Evolutionary conservation across 2,797 vertebrate genomes (phyloP).

Genomic region (Ptychobarbus kaznakovi): DNA sequence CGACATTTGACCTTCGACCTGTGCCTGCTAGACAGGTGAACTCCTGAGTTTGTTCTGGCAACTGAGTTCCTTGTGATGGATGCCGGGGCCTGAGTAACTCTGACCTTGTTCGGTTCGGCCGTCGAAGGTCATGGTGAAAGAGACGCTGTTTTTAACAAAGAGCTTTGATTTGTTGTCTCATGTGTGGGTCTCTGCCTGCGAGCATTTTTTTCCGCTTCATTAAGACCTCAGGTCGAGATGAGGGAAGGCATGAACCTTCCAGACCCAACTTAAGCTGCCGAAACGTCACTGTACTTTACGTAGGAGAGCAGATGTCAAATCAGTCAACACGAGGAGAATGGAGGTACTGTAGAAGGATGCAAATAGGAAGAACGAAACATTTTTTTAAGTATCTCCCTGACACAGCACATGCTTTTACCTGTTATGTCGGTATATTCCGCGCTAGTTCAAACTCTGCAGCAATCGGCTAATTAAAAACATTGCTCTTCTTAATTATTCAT

Average conservation of each 20-base stretch:
- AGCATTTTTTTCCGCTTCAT: not conserved
- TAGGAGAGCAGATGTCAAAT: not conserved
- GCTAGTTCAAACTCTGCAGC: conserved; percentile 73
- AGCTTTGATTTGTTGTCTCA: conserved; percentile 35
- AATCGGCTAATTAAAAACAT: conserved; percentile 85
- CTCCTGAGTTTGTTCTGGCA: conserved; percentile 61
- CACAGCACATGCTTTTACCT: conserved; percentile 61
- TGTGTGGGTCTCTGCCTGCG: not conserved
- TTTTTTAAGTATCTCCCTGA: conserved; percentile 60
- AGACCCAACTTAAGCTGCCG: not conserved
- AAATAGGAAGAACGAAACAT: conserved; percentile 25
- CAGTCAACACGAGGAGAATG: conserved; percentile 28
- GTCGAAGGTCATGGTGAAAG: not conserved
- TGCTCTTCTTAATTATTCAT: conserved; percentile 87
- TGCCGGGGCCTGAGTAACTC: conserved; percentile 18
- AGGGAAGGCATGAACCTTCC: not conserved
- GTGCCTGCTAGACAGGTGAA: conserved; percentile 59
- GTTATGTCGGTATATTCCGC: conserved; percentile 6
- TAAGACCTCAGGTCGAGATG: not conserved
- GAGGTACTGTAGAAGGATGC: conserved; percentile 25
- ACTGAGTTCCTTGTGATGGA: conserved; percentile 68
- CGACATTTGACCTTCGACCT: conserved; percentile 58
- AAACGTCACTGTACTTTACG: not conserved
- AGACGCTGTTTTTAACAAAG: conserved; percentile 9
- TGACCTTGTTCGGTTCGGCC: conserved; percentile 43